Conservation (phyloP, 2,113 vertebrate genomes). For the Uria aalge region DNA sequence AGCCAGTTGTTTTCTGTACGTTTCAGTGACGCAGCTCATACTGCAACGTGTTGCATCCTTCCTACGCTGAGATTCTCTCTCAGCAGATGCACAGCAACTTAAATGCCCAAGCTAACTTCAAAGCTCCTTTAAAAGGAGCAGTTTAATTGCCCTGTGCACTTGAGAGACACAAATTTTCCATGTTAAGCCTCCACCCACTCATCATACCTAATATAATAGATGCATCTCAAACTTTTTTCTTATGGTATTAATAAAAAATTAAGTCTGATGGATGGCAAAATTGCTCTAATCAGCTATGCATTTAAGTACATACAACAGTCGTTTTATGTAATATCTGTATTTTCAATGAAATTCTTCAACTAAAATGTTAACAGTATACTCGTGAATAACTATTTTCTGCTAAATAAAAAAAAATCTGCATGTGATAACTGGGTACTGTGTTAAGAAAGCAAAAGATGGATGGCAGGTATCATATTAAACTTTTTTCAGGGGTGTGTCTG, state of each 20-base stretch:
- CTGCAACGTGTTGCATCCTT: not conserved
- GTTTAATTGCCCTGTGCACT: not conserved
- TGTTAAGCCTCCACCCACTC: not conserved
- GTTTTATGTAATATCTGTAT: not conserved
- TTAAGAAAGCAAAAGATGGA: not conserved
- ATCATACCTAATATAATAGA: not conserved
- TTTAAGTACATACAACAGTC: not conserved
- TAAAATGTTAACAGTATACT: not conserved
- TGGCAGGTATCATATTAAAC: not conserved
- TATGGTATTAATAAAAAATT: not conserved
- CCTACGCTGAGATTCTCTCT: not conserved
- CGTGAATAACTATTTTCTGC: not conserved
- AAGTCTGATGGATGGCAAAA: not conserved
- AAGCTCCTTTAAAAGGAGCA: not conserved
- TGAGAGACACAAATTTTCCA: not conserved
- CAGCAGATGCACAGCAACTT: not conserved
- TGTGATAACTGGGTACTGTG: not conserved
- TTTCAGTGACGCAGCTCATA: fast-evolving
- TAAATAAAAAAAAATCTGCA: not conserved
- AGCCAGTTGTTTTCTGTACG: fast-evolving
- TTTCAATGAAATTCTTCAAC: not conserved
- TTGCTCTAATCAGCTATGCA: not conserved
- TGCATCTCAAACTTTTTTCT: not conserved
- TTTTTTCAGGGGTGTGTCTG: not conserved
- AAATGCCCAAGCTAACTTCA: not conserved